phyloP scores from a whole-genome alignment of 2,113 vertebrate genomes.

The Papio anubis region DNA sequence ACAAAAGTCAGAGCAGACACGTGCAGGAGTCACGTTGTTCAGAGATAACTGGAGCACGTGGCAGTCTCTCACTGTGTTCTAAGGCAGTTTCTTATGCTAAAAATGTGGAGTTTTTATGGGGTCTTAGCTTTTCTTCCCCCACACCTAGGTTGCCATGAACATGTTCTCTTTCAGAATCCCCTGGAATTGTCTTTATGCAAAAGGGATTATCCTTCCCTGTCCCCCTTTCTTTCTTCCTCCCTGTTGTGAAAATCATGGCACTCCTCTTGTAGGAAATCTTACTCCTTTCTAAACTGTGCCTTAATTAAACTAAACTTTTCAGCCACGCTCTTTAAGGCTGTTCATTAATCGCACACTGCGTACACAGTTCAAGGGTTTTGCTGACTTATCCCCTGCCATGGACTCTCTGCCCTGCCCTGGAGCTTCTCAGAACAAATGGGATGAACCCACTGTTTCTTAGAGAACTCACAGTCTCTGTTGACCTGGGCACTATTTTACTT shows the following conservation, averaged over 20 bases:
- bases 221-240: background rate
- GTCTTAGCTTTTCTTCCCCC: background rate
- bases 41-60: background rate
- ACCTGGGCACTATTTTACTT: background rate
- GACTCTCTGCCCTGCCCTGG: background rate
- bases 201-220: background rate
- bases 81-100: background rate
- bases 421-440: background rate
- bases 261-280: background rate
- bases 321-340: no score
- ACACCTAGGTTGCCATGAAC: accelerated
- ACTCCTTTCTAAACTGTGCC: background rate
- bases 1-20: accelerated
- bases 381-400: background rate
- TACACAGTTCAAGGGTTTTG: background rate
- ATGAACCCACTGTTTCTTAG: background rate
- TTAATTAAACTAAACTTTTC: background rate
- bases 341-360: accelerated
- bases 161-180: background rate
- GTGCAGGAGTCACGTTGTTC: accelerated
- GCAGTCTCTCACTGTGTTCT: accelerated
- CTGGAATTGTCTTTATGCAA: background rate
- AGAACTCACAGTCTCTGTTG: background rate
- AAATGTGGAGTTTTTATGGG: no score
- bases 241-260: background rate